Base-by-base conservation (phyloP, 2,888 invertebrate species). In the Deilephila elpenor region DNA sequence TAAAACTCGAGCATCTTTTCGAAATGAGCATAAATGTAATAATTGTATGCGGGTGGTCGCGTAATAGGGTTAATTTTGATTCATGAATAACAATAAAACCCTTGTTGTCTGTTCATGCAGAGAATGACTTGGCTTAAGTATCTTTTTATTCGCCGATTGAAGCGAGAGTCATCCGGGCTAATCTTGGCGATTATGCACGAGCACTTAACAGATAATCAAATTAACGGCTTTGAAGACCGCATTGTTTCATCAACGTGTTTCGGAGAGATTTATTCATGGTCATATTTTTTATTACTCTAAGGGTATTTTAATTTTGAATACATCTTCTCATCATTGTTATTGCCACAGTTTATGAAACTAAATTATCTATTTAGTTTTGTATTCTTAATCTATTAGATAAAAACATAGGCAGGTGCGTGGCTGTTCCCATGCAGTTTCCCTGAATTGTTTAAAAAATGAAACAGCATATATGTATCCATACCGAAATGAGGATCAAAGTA, bases 11-110 rank as follows among this genome's bases (percentile, higher is more conserved):
- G 20, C 44, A 14, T 25, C 59, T n/a, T 73, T 67, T 61, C 59
- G 60, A 60, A 70, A 73, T 76, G 75, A 82, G 78, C 74, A 80
- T 81, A 79, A 83, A 81, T 79, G 80, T 82, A 83, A 79, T 84
- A 84, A 86, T 87, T 74, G 79, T 77, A 92, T 92, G 89, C 92
- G 92, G 92, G 92, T 92, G 89, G 88, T 88, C 89, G 78, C 74
- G 79, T 83, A 82, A 87, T 85, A 86, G 86, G 86, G 88, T 89
- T 89, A 88, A 89, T 87, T 85, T 87, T 82, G 84, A 90, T 87
- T 59, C 62, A 64, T 32, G 29, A 32, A 29, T 32, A 56, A 56
- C 34, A 72, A 64, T 64, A 64, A 72, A 34, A 37, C 25, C 37
- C 64, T 72, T 7, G 34, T 17, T 56, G 20, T 34, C 53, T 56